Evolutionary conservation across 1,140 invertebrate genomes (phyloP).

Genomic region (Epicauta chinensis): DNA sequence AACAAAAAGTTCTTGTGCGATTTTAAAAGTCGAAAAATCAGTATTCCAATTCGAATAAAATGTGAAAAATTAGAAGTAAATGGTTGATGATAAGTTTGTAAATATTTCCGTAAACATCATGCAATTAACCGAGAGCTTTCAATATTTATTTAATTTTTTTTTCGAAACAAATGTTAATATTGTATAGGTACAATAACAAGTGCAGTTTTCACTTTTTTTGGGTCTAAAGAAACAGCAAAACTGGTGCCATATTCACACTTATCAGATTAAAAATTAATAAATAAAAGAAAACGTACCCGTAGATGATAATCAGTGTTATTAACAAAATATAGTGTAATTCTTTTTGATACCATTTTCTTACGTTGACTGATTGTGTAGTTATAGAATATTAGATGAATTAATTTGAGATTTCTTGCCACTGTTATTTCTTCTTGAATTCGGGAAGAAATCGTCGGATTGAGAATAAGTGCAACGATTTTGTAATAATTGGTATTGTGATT

Average conservation of each 20-base stretch:
- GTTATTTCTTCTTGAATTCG: background rate
- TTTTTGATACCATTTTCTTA: constrained; percentile 26
- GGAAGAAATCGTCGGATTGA: constrained; percentile 2
- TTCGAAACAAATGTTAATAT: constrained; percentile 14
- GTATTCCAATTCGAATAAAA: too few species aligned
- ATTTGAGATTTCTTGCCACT: constrained; percentile 11
- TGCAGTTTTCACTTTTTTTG: constrained; percentile 14
- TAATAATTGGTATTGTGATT: constrained; percentile 13
- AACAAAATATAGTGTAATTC: constrained; percentile 18
- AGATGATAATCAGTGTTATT: constrained; percentile 2
- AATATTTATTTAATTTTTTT: constrained; percentile 24
- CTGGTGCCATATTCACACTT: constrained; percentile 30
- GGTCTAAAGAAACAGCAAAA: constrained; percentile 1
- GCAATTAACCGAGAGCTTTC: constrained; percentile 23
- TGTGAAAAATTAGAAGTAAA: background rate
- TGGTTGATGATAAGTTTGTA: constrained; percentile 19
- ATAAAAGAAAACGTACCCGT: constrained; percentile 5
- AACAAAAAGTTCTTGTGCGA: too few species aligned
- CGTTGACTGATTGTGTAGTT: constrained; percentile 21
- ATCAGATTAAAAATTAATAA: constrained; percentile 20
- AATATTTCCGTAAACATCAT: constrained; percentile 18
- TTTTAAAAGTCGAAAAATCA: too few species aligned
- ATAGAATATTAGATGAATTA: constrained; percentile 14
- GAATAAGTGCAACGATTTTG: constrained; percentile 6
- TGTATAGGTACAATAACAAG: constrained; percentile 25